phyloP scores from a whole-genome alignment of 2,888 invertebrate genomes.

The Cryptus viduatorius region DNA sequence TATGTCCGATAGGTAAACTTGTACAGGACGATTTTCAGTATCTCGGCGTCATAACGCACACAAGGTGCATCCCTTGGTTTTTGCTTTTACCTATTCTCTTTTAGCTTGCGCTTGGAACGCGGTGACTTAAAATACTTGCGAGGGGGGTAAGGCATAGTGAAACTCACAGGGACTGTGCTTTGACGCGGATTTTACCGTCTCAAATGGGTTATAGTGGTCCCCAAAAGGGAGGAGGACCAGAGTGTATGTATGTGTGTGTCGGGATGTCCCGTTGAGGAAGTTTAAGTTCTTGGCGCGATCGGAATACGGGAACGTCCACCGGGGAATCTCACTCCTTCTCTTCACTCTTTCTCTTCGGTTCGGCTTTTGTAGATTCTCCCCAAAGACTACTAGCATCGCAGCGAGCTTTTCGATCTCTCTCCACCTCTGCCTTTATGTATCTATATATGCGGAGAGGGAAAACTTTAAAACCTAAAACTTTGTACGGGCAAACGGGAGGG shows the following conservation, averaged over 20 bases:
- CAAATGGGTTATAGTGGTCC: slow-evolving; percentile 16
- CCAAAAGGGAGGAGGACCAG: background rate
- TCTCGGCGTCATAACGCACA: slow-evolving; percentile 1
- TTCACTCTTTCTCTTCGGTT: slow-evolving; percentile 15
- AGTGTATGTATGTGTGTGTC: background rate
- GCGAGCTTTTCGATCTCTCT: slow-evolving; percentile 63
- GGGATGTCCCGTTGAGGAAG: slow-evolving; percentile 36
- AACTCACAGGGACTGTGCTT: slow-evolving; percentile 45
- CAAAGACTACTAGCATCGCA: slow-evolving; percentile 55
- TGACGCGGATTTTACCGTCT: slow-evolving; percentile 7
- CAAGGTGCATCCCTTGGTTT: background rate
- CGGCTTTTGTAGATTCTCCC: slow-evolving; percentile 60
- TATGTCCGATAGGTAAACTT: background rate
- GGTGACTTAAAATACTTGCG: slow-evolving; percentile 15
- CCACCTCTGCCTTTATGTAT: background rate
- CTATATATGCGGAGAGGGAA: slow-evolving; percentile 35
- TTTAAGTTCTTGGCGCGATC: slow-evolving; percentile 60
- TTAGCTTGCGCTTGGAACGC: slow-evolving; percentile 12
- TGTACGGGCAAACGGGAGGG: slow-evolving; percentile 30
- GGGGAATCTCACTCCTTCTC: slow-evolving; percentile 55
- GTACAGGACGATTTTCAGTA: background rate
- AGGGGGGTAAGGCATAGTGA: background rate
- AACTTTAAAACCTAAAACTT: slow-evolving; percentile 63
- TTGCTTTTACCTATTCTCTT: background rate
- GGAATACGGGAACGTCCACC: slow-evolving; percentile 55